Percentiles rank a stretch among this genome's conserved stretches.
Evolutionary conservation across 2,113 vertebrate species (phyloP).

Genomic region (Bungarus multicinctus): DNA sequence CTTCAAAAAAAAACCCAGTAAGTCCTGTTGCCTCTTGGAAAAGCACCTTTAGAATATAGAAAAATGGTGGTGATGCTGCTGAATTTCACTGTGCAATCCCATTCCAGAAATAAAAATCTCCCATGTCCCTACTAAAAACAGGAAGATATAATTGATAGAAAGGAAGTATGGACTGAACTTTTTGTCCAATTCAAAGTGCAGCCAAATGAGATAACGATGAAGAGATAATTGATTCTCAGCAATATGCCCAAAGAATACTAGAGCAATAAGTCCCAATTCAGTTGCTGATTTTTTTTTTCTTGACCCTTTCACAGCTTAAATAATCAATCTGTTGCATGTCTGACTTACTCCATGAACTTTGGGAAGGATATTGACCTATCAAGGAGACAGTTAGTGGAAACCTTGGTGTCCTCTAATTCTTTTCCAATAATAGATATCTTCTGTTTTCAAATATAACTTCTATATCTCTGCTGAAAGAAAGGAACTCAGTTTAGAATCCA

Average conservation of each 20-base stretch:
- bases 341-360: neutral
- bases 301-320: slow-evolving; percentile 18
- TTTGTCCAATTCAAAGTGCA: slow-evolving; percentile 59
- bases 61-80: accelerated
- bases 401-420: neutral
- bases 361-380: neutral
- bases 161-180: slow-evolving; percentile 38
- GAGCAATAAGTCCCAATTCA: slow-evolving; percentile 48
- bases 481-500: neutral
- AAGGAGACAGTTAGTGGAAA: neutral
- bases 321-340: neutral
- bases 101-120: slow-evolving; percentile 5
- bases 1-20: no score
- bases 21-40: no score
- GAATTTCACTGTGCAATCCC: slow-evolving; percentile 22
- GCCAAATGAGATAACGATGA: slow-evolving; percentile 64
- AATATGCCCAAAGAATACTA: slow-evolving; percentile 47
- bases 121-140: slow-evolving; percentile 1
- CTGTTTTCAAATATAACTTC: neutral
- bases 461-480: neutral
- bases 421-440: neutral
- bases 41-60: neutral
- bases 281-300: neutral
- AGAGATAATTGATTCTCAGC: slow-evolving; percentile 55
- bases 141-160: slow-evolving; percentile 41